Conservation (phyloP, 2,113 vertebrate species). For the Gyps fulvus region DNA sequence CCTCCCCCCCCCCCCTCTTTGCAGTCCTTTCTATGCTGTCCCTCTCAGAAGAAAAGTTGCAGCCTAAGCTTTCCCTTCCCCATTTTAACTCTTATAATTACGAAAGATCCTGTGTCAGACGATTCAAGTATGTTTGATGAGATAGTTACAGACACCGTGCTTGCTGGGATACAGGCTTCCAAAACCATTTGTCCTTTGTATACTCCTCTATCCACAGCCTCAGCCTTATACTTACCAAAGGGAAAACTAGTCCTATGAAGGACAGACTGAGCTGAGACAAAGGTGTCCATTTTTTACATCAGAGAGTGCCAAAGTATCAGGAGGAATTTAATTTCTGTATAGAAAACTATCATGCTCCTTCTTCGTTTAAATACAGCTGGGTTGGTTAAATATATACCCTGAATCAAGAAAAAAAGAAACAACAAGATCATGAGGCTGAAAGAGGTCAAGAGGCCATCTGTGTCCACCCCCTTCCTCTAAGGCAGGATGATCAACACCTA, state of each 20-base stretch:
- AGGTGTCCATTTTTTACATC: not conserved
- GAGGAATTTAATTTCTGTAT: not conserved
- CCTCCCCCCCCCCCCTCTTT: not conserved
- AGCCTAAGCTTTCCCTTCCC: not conserved
- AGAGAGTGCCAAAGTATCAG: not conserved
- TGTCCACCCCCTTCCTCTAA: not conserved
- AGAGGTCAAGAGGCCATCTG: constrained; percentile 41
- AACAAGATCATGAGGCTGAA: not conserved
- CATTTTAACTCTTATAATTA: not conserved
- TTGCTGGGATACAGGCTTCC: not conserved
- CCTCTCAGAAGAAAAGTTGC: not conserved
- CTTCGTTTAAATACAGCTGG: not conserved
- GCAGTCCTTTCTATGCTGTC: not conserved
- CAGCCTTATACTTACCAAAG: not conserved
- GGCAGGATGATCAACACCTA: not conserved
- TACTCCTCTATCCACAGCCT: not conserved
- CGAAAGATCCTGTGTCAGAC: not conserved
- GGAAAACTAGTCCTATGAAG: not conserved
- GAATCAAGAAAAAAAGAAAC: not conserved
- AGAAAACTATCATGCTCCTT: not conserved
- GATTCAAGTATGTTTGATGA: not conserved
- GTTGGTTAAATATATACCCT: not conserved
- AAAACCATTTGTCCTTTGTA: not conserved
- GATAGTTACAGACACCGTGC: not conserved
- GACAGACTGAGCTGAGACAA: not conserved